Evolutionary conservation across 1,140 invertebrate genomes (phyloP).

Genomic region (Apis florea): DNA sequence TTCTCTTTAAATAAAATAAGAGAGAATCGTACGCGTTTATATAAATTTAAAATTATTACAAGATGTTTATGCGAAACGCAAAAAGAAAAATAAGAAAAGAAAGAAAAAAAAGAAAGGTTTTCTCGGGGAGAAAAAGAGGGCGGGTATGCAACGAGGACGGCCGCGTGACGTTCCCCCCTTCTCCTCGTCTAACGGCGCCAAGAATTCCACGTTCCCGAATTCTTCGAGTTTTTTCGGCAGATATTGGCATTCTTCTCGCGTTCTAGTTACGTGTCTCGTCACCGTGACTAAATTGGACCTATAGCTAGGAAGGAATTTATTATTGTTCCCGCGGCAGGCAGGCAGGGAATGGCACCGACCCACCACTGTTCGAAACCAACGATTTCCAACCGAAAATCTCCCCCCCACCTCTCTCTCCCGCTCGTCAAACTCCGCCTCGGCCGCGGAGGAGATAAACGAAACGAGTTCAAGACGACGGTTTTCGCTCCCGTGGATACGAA

Average conservation of each 20-base stretch:
- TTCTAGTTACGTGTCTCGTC: constrained; percentile 41
- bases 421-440: background rate
- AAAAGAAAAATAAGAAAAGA: too few species aligned
- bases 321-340: constrained; percentile 1
- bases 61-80: too few species aligned
- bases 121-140: too few species aligned
- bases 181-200: constrained; percentile 45
- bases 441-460: background rate
- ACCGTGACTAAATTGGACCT: constrained; percentile 25
- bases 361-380: background rate
- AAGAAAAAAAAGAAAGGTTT: too few species aligned
- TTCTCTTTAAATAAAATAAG: too few species aligned
- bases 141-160: constrained; percentile 3
- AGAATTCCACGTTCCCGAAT: constrained; percentile 55
- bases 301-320: constrained; percentile 25
- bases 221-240: constrained; percentile 48
- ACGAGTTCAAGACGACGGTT: background rate
- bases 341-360: too few species aligned
- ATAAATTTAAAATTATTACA: constrained; percentile 37
- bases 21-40: constrained; percentile 18
- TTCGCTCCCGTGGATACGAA: background rate
- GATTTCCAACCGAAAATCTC: background rate
- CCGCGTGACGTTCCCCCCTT: constrained; percentile 12
- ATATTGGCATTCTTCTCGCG: constrained; percentile 46
- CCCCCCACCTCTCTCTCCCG: too few species aligned